Conservation (phyloP, 2,888 invertebrate species). For the Parnassius glacialis region DNA sequence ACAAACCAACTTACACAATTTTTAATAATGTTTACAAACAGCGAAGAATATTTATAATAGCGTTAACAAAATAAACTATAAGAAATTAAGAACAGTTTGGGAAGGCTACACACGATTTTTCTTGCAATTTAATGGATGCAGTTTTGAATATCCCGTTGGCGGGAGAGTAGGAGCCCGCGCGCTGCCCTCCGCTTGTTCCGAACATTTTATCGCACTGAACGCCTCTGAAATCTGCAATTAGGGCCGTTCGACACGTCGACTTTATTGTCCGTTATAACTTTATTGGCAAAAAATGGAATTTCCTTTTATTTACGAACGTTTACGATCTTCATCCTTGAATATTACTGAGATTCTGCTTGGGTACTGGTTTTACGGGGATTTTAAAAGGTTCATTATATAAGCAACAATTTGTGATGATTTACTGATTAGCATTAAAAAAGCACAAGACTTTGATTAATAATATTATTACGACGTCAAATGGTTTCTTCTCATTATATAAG, state of each 20-base stretch:
- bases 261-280: constrained; percentile 26
- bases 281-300: constrained; percentile 22
- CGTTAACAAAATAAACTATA: too few species aligned
- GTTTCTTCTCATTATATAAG: too few species aligned
- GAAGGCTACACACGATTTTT: not conserved
- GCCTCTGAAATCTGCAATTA: constrained; percentile 21
- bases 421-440: too few species aligned
- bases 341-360: not conserved
- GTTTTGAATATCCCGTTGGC: constrained; percentile 22
- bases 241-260: constrained; percentile 25
- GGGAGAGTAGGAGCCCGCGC: constrained; percentile 17
- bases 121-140: constrained; percentile 4
- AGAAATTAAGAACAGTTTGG: not conserved
- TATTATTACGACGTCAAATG: too few species aligned
- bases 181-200: constrained; percentile 16
- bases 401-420: too few species aligned
- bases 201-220: constrained; percentile 28
- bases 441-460: too few species aligned
- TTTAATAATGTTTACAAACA: too few species aligned
- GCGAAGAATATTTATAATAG: too few species aligned
- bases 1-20: constrained; percentile 2
- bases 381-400: not conserved
- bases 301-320: constrained; percentile 7
- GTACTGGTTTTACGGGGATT: not conserved
- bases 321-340: not conserved